Percentiles rank a stretch among this genome's conserved stretches.
phyloP scores from a whole-genome alignment of 1,140 invertebrate genomes.

The Thalassaphorura encarpata region DNA sequence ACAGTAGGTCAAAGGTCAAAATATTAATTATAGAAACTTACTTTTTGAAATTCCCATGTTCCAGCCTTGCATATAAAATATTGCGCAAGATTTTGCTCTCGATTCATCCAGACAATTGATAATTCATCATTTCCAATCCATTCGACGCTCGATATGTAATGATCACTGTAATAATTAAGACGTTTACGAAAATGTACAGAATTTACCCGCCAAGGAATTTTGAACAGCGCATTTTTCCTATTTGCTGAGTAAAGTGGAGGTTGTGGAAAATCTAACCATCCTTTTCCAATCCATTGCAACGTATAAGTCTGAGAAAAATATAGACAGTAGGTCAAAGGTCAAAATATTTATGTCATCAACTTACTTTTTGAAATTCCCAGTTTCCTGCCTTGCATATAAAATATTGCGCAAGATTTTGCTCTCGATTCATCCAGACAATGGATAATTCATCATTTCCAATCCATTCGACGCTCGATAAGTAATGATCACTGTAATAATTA shows the following conservation, averaged over 20 bases:
- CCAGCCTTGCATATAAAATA: conserved; percentile 48
- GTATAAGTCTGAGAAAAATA: conserved; percentile 30
- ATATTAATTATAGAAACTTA: too few relatives aligned
- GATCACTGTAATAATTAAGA: conserved; percentile 38
- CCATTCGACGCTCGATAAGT: conserved; percentile 58
- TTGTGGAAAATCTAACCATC: conserved; percentile 31
- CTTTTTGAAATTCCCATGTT: conserved; percentile 50
- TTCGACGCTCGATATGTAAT: conserved; percentile 53
- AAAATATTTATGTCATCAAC: too few relatives aligned
- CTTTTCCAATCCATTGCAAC: conserved; percentile 14
- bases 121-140: conserved; percentile 55
- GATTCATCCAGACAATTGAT: conserved; percentile 54
- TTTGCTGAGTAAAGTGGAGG: conserved; percentile 38
- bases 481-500: conserved; percentile 41
- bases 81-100: conserved; percentile 56
- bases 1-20: too few relatives aligned
- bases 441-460: conserved; percentile 49
- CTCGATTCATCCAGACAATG: conserved; percentile 54
- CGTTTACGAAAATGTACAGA: not conserved
- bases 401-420: conserved; percentile 57
- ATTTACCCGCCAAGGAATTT: conserved; percentile 45
- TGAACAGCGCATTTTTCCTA: conserved; percentile 43
- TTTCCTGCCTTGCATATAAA: conserved; percentile 44
- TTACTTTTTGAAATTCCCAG: conserved; percentile 54
- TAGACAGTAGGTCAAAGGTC: too few relatives aligned